phyloP scores from a whole-genome alignment of 2,113 vertebrate species.

The Prionailurus bengalensis region DNA sequence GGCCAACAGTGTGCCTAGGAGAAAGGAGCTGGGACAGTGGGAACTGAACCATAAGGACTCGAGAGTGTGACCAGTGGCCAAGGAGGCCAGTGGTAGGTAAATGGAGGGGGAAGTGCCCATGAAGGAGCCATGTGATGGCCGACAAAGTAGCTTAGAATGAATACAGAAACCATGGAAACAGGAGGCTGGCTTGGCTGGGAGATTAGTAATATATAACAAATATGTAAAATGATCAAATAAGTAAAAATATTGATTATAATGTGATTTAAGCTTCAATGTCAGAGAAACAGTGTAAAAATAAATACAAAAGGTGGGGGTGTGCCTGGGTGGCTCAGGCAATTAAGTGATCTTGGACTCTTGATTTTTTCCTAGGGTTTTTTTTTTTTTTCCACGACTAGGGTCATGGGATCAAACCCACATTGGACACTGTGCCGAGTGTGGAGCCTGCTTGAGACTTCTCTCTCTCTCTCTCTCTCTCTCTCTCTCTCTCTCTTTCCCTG shows the following conservation, averaged over 20 bases:
- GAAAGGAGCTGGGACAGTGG: neutral
- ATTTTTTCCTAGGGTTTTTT: too few relatives aligned
- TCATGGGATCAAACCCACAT: too few relatives aligned
- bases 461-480: too few relatives aligned
- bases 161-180: neutral
- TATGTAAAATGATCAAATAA: neutral
- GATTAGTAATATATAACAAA: neutral
- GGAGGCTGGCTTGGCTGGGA: neutral
- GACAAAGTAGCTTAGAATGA: neutral
- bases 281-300: neutral
- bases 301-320: neutral
- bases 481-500: too few relatives aligned
- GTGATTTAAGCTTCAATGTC: neutral
- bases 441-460: too few relatives aligned
- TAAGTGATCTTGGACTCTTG: too few relatives aligned
- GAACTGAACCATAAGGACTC: neutral
- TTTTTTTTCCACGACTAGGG: too few relatives aligned
- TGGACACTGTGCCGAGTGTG: too few relatives aligned
- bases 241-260: neutral
- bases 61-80: neutral
- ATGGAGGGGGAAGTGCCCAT: rapidly evolving
- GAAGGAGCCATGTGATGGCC: neutral
- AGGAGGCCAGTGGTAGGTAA: neutral
- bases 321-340: too few relatives aligned
- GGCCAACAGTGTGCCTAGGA: neutral